Base-by-base conservation (phyloP, 2,888 invertebrate species). In the Euzetes globulus region DNA sequence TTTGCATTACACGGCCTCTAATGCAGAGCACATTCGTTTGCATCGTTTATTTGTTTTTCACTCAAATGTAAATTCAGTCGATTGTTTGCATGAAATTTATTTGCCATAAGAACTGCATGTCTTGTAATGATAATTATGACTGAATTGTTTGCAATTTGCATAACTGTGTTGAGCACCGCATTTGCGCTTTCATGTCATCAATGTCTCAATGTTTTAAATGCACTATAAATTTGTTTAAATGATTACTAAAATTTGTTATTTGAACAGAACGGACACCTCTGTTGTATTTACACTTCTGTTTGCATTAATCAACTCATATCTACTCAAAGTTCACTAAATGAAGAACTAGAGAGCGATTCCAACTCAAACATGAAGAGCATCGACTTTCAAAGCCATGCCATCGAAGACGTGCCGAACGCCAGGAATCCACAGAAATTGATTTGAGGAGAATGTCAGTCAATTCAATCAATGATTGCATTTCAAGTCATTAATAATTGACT, bases 231-330 rank as follows among this genome's bases (percentile, higher is more conserved):
- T n/a, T 1, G 2, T 50, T 5, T 50, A 5, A 50, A 19, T 50
- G 2, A 2, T 19, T 1, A 9, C 15, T 50, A 50, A 50, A 11
- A 2, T 50, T 19, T 50, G 4, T 50, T 6, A 19, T 50, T 50
- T 50, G 50, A n/a, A 50, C 19, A 50, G 50, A 19, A 50, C 19
- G 50, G 50, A 50, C 50, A 50, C 9, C 50, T 50, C 50, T 50
- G 50, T 50, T 50, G 50, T 50, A n/a, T 50, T 50, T 50, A 50
- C 9, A n/a, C 50, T 50, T 50, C 50, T 50, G 19, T 50, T 50
- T 50, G 50, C 50, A n/a, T 50, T n/a, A 50, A n/a, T 50, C 50
- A 50, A 50, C 50, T 50, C 50, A 50, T 50, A 50, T 50, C 50
- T n/a, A 50, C n/a, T 50, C 19, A 50, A 50, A 50, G 50, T 50